These are phyloP conservation scores for Isotomurus palustris DNA, from an alignment of 2,888 invertebrate genomes.

Conservation along the genomic window DNA sequence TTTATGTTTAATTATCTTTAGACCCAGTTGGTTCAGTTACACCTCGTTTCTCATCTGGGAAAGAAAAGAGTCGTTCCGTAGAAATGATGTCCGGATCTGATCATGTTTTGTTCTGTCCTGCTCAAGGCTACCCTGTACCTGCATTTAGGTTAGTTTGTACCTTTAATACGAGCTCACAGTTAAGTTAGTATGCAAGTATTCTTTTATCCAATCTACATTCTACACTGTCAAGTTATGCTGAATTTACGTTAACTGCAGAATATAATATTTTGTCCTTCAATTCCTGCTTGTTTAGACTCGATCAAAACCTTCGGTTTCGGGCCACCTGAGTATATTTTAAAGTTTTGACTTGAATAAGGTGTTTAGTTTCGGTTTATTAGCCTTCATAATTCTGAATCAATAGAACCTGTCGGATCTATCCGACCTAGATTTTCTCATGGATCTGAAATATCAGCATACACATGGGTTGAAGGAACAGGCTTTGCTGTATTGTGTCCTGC, in stretches of 20 bases:
- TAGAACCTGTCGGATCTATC: conserved; percentile 47
- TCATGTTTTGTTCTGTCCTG: conserved; percentile 54
- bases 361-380: too few relatives aligned
- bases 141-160: conserved; percentile 55
- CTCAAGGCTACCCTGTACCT: conserved; percentile 59
- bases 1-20: conserved; percentile 15
- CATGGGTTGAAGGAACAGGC: conserved; percentile 36
- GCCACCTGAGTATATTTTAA: too few relatives aligned
- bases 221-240: too few relatives aligned
- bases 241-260: too few relatives aligned
- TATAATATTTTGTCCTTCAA: too few relatives aligned
- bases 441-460: conserved; percentile 44
- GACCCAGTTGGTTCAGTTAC: conserved; percentile 46
- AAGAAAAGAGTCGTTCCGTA: conserved; percentile 45
- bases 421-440: conserved; percentile 46
- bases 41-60: conserved; percentile 45
- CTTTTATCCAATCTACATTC: too few relatives aligned
- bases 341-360: too few relatives aligned
- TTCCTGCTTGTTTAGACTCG: too few relatives aligned
- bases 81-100: conserved; percentile 37
- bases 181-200: neutral
- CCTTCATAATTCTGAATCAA: too few relatives aligned
- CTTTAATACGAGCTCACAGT: neutral
- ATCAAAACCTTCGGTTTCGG: too few relatives aligned
- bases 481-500: conserved; percentile 43